Evolutionary conservation across 2,797 vertebrate species (phyloP), one percentile per base, ranked within the genome.

Genomic region (Crax fasciolata): DNA sequence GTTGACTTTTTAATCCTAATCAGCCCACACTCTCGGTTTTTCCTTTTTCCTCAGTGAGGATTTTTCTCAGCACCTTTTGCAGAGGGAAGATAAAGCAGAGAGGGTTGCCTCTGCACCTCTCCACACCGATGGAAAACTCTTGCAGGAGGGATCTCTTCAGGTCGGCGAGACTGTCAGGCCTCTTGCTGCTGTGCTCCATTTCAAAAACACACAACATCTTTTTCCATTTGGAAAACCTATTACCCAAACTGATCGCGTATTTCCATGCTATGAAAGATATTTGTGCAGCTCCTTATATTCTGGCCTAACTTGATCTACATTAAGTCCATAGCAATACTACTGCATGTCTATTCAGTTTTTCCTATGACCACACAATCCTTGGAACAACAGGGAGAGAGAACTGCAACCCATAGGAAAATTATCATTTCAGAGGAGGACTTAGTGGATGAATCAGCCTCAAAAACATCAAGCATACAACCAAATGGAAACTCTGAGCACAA

Each of bases 201-300:
- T 72, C 4, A 35, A 75, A 77, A 75, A 35, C 8, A 46, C 16
- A 16, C 0, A 0, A 24, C 81, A 41, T 27, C 39, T 54, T 83
- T 70, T 82, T 85, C 83, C 58, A 48, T 59, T 51, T 90, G 88
- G 83, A 81, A 94, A 94, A 94, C 18, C 57, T 23, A 44, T 72
- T 61, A 51, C 23, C 77, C 63, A 57, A 86, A 58, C 17, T 3
- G 17, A 72, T 13, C 1, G 3, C 43, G 13, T 51, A 27, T 86
- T 83, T 93, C 82, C 7, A 0, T 43, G 63, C 86, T 46, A 57
- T 14, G 58, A 38, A 54, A 88, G 54, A 8, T 41, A 68, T 76
- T 62, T 35, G 57, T 32, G 41, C 3, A 3, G 66, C 55, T 70
- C 63, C 82, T 83, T 77, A 35, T 10, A 39, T 13, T 32, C 51